Evolutionary conservation across 2,113 vertebrate species (phyloP), one percentile per base, ranked within the genome.

Genomic region (Alces alces): DNA sequence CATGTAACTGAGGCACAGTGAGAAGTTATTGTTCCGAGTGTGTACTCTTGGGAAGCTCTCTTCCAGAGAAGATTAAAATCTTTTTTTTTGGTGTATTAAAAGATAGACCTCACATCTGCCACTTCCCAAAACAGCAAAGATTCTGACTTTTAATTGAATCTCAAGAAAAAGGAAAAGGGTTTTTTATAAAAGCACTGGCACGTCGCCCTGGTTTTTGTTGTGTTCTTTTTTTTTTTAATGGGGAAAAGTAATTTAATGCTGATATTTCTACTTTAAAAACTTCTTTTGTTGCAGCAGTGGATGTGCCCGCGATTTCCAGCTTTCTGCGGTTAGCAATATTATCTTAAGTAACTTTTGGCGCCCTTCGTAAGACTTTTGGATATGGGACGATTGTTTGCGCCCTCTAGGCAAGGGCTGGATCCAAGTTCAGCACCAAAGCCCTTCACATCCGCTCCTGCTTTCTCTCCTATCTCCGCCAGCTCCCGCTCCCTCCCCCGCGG

Each of bases 301-400:
- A 96, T 92, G 95, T 96, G 91, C 98, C 98, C 95, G 96, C 97
- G 97, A 98, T 96, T 98, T 98, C 98, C 98, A 98, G 98, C 97
- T 97, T 98, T 98, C 97, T 98, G 98, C 96, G 98, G 98, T 98
- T 98, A 98, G 98, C 98, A 98, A 96, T 98, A 98, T 99, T 98
- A 98, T 98, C 98, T 98, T 97, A 98, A 98, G 98, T 98, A 98
- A 99, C 98, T 98, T 99, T 99, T 99, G 99, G 98, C 98, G 99
- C 99, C 99, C 98, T 99, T 98, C 98, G 97, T 97, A 98, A 98
- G 98, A 98, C 99, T 99, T 98, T 98, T 98, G 98, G 98, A 99
- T 98, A 90, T 96, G 99, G 98, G 99, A 98, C 98, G 98, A 98
- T 98, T 98, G 98, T 98, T 98, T 99, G 99, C 98, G 98, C 99